phyloP scores from a whole-genome alignment of 2,888 invertebrate genomes.

The Neelides folsomi region DNA sequence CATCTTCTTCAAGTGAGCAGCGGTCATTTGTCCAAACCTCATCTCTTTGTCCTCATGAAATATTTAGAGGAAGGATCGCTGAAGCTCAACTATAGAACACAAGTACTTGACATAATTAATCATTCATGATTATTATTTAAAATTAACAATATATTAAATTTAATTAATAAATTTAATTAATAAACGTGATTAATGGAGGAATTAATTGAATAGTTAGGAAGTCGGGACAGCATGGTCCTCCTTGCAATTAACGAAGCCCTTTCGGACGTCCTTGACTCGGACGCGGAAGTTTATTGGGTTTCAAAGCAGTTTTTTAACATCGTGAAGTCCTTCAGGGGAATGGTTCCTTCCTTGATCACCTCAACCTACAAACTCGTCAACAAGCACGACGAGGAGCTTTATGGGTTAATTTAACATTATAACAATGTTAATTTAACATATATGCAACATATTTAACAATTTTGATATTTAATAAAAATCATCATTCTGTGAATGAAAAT shows the following conservation, averaged over 20 bases:
- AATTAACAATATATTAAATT: too few species aligned
- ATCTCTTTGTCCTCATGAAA: slow-evolving; percentile 67
- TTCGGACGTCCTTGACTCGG: slow-evolving; percentile 55
- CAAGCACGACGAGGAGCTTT: slow-evolving; percentile 61
- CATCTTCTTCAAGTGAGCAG: slow-evolving; percentile 53
- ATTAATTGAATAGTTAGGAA: slow-evolving; percentile 37
- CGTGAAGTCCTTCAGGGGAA: slow-evolving; percentile 52
- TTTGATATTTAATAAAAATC: too few species aligned
- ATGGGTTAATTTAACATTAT: slow-evolving; percentile 41
- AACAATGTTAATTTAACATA: background rate
- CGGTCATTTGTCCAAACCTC: slow-evolving; percentile 50
- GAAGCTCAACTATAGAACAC: slow-evolving; percentile 42
- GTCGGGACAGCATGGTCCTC: slow-evolving; percentile 41
- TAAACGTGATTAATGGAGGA: background rate
- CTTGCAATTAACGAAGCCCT: slow-evolving; percentile 55
- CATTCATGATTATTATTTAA: slow-evolving; percentile 5
- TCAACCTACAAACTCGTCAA: slow-evolving; percentile 53
- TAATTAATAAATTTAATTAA: background rate
- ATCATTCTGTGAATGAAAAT: too few species aligned
- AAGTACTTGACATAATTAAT: slow-evolving; percentile 36
- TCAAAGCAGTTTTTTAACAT: slow-evolving; percentile 60
- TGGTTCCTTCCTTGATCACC: slow-evolving; percentile 53
- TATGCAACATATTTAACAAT: too few species aligned
- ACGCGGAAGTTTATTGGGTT: slow-evolving; percentile 71
- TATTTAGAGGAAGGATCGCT: slow-evolving; percentile 58